phyloP scores from a whole-genome alignment of 2,888 invertebrate species.

The Liopterus haemorrhoidalis region DNA sequence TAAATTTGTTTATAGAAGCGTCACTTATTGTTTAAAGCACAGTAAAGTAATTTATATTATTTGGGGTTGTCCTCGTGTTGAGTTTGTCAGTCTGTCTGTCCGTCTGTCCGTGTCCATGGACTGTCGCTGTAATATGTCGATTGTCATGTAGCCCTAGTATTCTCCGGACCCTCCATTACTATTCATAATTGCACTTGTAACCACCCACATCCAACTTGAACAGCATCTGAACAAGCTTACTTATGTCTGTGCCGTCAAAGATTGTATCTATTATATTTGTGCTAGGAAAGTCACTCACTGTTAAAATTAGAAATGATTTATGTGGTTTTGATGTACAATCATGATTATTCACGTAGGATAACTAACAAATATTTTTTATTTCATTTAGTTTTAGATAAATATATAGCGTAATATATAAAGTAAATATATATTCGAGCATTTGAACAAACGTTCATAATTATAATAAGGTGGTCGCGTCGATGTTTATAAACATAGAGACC shows the following conservation, averaged over 20 bases:
- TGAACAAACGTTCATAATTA: constrained; percentile 20
- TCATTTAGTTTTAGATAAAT: constrained; percentile 16
- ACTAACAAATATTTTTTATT: constrained; percentile 14
- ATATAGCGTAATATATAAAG: constrained; percentile 17
- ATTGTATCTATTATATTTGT: constrained; percentile 39
- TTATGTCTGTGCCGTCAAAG: constrained; percentile 41
- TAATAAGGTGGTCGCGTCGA: constrained; percentile 11
- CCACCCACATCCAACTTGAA: constrained; percentile 7
- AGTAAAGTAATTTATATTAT: no score
- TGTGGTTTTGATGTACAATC: constrained; percentile 41
- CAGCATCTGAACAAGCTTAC: constrained; percentile 32
- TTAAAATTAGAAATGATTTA: constrained; percentile 44
- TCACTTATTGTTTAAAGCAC: no score
- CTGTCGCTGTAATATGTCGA: no score
- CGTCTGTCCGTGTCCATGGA: no score
- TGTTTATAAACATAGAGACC: constrained; percentile 13
- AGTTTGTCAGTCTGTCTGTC: no score
- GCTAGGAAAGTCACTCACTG: constrained; percentile 41
- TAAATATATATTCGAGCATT: constrained; percentile 18
- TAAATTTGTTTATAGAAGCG: no score
- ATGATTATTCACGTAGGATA: constrained; percentile 15
- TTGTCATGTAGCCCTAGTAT: no score
- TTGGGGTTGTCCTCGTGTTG: no score
- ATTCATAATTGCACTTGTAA: constrained; percentile 7
- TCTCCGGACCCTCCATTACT: no score